Base-by-base conservation (phyloP, 2,888 invertebrate genomes). In the Oxyteleia sp. region DNA sequence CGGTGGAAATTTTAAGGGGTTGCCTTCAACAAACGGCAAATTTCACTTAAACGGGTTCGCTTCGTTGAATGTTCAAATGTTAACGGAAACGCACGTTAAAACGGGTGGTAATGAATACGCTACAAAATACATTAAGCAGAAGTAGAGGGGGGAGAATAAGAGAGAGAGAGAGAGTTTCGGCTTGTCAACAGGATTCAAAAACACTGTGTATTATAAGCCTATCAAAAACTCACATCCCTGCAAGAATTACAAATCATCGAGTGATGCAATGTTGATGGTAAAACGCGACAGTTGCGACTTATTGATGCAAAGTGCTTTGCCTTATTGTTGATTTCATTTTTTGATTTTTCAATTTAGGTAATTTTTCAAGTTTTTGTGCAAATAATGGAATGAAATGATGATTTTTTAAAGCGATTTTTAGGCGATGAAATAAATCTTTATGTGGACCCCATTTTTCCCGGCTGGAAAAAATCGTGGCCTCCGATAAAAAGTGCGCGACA, bases 21-120 rank as follows among this genome's bases (percentile, higher is more conserved):
- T 90, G 89, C 87, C 87, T 89, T 90, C 90, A 88, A n/a, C 91
- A 89, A 91, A 87, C 89, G 90, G 89, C 90, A 90, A 91, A 90
- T 90, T 88, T 83, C 86, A 88, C 88, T 89, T 90, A 89, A 89
- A 89, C 90, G 89, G 90, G 89, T 89, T 90, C 90, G 91, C 89
- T 88, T 86, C 88, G 91, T 87, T 91, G 89, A 84, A 81, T 89
- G 87, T 87, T 87, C 88, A 89, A 89, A 80, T 84, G 82, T 84
- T 84, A 84, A 84, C 81, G 84, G 82, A 86, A 79, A 64, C 82
- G 76, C 84, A 81, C 85, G 81, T 83, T 81, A 66, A 85, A 85
- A 85, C 81, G 81, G 81, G 85, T 85, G 78, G 61, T 78, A 61
- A 83, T 81, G 80, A 84, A 82, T 78, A 63, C 82, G 74, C 83